These are phyloP conservation scores for Tapera naevia DNA, from an alignment of 2,797 vertebrate species.

Conservation along the genomic window DNA sequence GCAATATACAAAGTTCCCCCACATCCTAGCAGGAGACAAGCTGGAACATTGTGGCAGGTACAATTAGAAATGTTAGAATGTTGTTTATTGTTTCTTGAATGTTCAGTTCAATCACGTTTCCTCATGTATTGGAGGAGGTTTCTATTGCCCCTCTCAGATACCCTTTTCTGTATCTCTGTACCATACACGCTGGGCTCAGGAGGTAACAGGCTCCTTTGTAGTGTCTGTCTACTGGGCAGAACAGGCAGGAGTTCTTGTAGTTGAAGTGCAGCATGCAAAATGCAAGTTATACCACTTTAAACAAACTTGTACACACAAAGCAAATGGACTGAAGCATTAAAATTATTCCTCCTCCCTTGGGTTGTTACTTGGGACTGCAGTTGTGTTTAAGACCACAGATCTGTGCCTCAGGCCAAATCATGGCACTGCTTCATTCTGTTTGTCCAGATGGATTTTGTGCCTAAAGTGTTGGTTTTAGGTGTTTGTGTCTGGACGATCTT, in stretches of 20 bases:
- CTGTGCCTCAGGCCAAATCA: neutral
- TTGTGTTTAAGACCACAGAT: neutral
- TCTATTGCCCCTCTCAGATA: neutral
- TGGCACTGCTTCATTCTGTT: neutral
- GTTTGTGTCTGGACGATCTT: neutral
- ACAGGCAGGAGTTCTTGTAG: neutral
- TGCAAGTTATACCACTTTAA: neutral
- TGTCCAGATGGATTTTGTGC: neutral
- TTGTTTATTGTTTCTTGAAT: neutral
- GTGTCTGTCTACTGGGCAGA: neutral
- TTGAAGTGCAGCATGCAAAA: neutral
- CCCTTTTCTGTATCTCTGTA: neutral
- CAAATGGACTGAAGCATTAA: neutral
- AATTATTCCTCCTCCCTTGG: neutral
- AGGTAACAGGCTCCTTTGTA: neutral
- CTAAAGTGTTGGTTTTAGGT: neutral
- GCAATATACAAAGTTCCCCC: neutral
- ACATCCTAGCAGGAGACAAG: neutral
- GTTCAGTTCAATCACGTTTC: neutral
- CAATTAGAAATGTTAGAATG: neutral
- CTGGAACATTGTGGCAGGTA: neutral
- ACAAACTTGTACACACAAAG: neutral
- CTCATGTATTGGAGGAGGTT: neutral
- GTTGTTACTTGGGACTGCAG: neutral
- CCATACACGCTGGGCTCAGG: neutral